phyloP scores from a whole-genome alignment of 2,888 invertebrate genomes.

The Aricia artaxerxes region DNA sequence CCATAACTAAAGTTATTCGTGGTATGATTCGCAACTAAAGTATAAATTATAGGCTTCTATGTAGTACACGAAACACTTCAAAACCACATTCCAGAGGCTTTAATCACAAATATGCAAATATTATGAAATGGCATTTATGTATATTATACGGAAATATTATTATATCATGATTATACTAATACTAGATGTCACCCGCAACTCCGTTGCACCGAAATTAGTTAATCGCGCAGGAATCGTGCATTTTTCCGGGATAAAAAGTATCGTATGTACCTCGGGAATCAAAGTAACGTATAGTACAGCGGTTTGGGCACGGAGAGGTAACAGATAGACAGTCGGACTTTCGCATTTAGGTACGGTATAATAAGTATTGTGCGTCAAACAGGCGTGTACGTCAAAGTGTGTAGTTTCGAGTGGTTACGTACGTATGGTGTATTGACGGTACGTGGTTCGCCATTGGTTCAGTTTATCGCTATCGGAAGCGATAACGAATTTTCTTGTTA shows the following conservation, averaged over 20 bases:
- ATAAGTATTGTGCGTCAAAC: background rate
- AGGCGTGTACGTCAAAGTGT: background rate
- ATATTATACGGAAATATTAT: background rate
- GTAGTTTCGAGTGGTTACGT: background rate
- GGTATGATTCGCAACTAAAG: background rate
- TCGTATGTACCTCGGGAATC: no score
- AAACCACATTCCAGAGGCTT: background rate
- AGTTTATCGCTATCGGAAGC: conserved; percentile 16
- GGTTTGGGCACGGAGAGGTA: no score
- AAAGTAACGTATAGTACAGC: no score
- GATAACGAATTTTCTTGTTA: conserved; percentile 26
- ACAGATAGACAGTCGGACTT: no score
- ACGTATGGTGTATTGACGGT: background rate
- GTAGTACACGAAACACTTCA: background rate
- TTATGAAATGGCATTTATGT: background rate
- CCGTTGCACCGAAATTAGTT: no score
- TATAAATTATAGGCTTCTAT: background rate
- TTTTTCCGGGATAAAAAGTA: no score
- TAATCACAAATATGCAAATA: conserved; percentile 14
- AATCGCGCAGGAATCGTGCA: no score
- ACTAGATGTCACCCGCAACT: background rate
- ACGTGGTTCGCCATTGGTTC: background rate
- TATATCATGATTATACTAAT: background rate
- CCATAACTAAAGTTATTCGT: background rate
- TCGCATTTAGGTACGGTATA: background rate